These are phyloP conservation scores for Cotesia glomerata DNA, from an alignment of 1,140 invertebrate species.

Conservation along the genomic window DNA sequence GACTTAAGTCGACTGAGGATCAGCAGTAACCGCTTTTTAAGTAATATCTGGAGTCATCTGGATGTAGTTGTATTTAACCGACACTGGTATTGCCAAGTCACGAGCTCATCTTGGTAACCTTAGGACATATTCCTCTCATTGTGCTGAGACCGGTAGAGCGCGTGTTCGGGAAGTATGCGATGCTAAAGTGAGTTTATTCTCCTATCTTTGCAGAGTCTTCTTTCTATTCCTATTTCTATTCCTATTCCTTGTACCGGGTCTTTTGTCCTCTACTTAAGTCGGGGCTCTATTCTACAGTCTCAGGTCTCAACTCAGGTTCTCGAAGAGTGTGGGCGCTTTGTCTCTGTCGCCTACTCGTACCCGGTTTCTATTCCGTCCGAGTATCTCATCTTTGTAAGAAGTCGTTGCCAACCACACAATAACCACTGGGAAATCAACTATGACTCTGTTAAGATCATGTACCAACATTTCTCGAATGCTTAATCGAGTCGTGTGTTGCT, in stretches of 20 bases:
- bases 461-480: conserved; percentile 14
- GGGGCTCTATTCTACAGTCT: no score
- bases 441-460: conserved; percentile 4
- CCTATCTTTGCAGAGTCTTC: background rate
- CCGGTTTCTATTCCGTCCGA: background rate
- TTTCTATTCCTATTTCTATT: background rate
- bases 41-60: background rate
- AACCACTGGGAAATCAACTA: conserved; percentile 12
- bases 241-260: background rate
- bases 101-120: conserved; percentile 16
- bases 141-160: conserved; percentile 25
- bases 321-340: background rate
- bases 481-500: conserved; percentile 18
- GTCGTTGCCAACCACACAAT: conserved; percentile 1
- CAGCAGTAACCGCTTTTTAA: no score
- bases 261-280: no score
- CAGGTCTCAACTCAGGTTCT: no score
- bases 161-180: conserved; percentile 30
- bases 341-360: background rate
- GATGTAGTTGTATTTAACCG: conserved; percentile 24
- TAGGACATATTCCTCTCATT: conserved; percentile 22
- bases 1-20: no score
- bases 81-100: conserved; percentile 19
- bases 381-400: conserved; percentile 14
- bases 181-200: background rate